phyloP scores from a whole-genome alignment of 2,888 invertebrate genomes.

The Cryptus armator region DNA sequence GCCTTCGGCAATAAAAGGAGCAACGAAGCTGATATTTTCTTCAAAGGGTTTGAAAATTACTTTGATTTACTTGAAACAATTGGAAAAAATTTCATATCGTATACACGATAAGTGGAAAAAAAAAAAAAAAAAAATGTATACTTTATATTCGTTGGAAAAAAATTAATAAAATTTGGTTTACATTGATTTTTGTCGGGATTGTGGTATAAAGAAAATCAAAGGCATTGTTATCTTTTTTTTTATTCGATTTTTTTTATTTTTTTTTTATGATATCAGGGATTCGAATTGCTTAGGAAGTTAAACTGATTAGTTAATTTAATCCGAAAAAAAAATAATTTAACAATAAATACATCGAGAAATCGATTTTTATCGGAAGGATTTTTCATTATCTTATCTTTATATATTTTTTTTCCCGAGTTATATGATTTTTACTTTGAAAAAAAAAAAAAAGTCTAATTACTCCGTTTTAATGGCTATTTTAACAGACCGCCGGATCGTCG shows the following conservation, averaged over 20 bases:
- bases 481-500: background rate
- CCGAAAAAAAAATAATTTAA: too few relatives aligned
- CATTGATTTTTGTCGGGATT: too few relatives aligned
- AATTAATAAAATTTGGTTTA: too few relatives aligned
- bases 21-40: background rate
- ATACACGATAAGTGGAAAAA: too few relatives aligned
- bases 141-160: background rate
- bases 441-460: slow-evolving; percentile 23
- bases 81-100: background rate
- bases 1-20: background rate
- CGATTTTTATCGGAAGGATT: background rate
- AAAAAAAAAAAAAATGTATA: background rate
- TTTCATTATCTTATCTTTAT: background rate
- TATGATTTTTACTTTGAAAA: background rate
- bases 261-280: too few relatives aligned
- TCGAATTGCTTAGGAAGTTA: too few relatives aligned
- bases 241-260: too few relatives aligned
- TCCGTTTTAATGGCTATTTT: slow-evolving; percentile 59
- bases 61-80: background rate
- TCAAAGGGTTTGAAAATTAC: background rate
- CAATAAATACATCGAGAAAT: too few relatives aligned
- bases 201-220: too few relatives aligned
- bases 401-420: background rate
- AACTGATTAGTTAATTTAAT: too few relatives aligned
- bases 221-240: too few relatives aligned